Evolutionary conservation across 2,113 vertebrate species (phyloP), one percentile per base, ranked within the genome.

Genomic region (Coregonus clupeaformis): DNA sequence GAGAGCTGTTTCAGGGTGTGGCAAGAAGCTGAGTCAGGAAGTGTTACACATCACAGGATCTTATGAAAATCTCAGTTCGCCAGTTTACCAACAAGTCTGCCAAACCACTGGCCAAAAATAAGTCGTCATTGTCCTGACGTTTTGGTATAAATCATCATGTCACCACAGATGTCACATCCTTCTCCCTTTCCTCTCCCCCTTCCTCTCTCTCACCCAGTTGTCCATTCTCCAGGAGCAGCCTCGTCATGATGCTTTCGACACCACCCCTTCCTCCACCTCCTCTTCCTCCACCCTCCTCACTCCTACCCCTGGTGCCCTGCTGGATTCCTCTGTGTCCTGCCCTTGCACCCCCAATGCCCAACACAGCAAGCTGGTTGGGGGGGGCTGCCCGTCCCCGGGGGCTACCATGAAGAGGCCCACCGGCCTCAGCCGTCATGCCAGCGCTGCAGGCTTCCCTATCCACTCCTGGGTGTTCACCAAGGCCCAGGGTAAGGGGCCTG

Each of bases 351-450:
- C 92, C 0, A 88, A 86, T 29, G 0, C 76, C 0, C 27, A 84
- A 55, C 87, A 90, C 0, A 1, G 69, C 42, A 91, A 93, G 81
- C 79, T 93, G 57, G 27, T 30, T 0, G 90, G 82, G 0, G 82
- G 89, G 14, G 92, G 87, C 77, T 87, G 91, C 68, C 85, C 92
- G 4, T 93, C 94, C 4, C 9, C 94, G 0, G 84, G 80, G 27
- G 87, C 89, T 49, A 96, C 95, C 0, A 90, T 98, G 73, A 97
- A 94, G 87, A 93, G 96, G 0, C 96, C 97, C 24, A 96, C 95
- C 6, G 92, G 93, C 36, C 94, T 99, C 77, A 98, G 95, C 88
- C 94, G 97, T 55, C 96, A 99, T 0, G 94, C 96, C 89, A 98
- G 97, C 0, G 95, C 96, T 0, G 94, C 95, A 0, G 92, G 91